These are phyloP conservation scores for Clinocottus analis DNA, from an alignment of 2,113 vertebrate species.

Conservation along the genomic window DNA sequence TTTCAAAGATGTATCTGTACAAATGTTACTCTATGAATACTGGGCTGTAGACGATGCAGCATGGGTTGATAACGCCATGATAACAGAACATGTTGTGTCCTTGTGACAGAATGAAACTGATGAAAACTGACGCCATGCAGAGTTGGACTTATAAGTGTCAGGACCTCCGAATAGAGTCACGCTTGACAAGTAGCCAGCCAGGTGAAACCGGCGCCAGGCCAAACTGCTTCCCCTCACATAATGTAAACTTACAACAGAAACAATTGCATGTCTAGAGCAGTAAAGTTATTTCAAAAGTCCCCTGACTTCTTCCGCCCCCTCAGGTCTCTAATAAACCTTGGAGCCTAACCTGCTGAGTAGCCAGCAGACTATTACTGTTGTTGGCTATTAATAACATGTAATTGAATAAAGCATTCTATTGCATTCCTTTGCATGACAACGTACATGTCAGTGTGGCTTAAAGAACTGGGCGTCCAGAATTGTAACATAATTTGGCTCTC, in stretches of 20 bases:
- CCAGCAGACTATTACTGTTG: neutral
- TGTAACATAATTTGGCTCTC: conserved; percentile 16
- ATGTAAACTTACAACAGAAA: conserved; percentile 23
- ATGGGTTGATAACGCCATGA: neutral
- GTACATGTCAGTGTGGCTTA: neutral
- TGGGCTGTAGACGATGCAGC: neutral
- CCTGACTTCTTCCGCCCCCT: neutral
- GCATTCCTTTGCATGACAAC: conserved; percentile 14
- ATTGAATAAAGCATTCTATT: conserved; percentile 15
- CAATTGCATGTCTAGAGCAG: conserved; percentile 30
- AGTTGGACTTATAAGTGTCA: neutral
- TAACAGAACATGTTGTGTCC: neutral
- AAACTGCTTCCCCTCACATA: conserved; percentile 24
- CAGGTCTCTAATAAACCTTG: neutral
- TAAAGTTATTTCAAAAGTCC: neutral
- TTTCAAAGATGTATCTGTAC: neutral
- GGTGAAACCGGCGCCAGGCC: conserved; percentile 41
- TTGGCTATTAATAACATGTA: neutral
- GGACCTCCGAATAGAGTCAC: neutral
- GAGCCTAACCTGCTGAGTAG: no score
- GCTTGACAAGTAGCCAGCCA: neutral
- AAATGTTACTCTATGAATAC: neutral
- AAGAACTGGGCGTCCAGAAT: conserved; percentile 9
- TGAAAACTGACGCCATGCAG: neutral
- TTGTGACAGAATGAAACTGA: no score